phyloP scores from a whole-genome alignment of 2,113 vertebrate genomes.

The Hydropotes inermis region DNA sequence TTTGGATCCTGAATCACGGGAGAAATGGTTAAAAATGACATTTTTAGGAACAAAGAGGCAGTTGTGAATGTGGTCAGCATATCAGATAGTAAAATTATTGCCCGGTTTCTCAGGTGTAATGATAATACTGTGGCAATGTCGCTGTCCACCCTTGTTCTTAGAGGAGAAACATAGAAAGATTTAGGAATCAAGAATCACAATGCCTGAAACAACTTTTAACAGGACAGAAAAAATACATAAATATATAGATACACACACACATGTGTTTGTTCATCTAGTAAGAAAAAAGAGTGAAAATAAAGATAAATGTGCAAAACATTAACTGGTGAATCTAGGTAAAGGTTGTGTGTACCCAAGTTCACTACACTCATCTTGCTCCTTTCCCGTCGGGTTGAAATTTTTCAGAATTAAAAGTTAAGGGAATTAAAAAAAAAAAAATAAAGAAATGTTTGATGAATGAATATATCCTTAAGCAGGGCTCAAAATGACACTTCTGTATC shows the following conservation, averaged over 20 bases:
- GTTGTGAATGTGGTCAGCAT: background rate
- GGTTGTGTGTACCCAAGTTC: background rate
- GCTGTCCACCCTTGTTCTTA: background rate
- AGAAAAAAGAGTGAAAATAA: background rate
- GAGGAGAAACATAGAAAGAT: background rate
- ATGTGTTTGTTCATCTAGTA: background rate
- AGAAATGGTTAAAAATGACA: background rate
- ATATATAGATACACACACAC: background rate
- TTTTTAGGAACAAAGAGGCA: background rate
- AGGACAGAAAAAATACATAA: background rate
- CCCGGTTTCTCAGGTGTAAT: background rate
- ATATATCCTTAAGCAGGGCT: background rate
- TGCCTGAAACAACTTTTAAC: background rate
- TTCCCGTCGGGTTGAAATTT: background rate
- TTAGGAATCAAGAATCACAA: background rate
- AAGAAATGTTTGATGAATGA: background rate
- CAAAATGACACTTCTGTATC: background rate
- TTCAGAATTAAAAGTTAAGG: background rate
- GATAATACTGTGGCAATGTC: background rate
- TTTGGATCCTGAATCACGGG: background rate
- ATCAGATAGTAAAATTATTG: background rate
- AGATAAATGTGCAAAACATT: background rate
- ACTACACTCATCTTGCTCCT: background rate
- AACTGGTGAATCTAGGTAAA: background rate
- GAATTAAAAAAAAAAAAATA: background rate